These are phyloP conservation scores for Chironomus riparius DNA, from an alignment of 2,888 invertebrate genomes.

Conservation along the genomic window DNA sequence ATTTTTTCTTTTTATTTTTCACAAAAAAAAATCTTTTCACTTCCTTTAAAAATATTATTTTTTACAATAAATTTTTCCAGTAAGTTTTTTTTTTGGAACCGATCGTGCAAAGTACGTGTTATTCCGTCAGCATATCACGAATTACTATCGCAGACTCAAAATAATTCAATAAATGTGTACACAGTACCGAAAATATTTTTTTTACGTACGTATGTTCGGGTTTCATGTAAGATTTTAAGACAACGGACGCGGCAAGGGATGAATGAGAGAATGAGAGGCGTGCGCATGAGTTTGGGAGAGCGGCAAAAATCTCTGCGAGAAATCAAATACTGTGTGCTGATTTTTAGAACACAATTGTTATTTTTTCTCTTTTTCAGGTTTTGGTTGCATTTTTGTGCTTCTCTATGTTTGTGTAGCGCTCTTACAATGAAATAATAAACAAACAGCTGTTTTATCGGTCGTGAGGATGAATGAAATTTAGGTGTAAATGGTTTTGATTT, in stretches of 20 bases:
- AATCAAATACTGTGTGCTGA: too few species aligned
- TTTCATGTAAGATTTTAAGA: not conserved
- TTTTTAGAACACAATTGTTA: too few species aligned
- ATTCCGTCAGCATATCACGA: slow-evolving; percentile 17
- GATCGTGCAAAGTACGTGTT: slow-evolving; percentile 5
- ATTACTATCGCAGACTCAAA: slow-evolving; percentile 24
- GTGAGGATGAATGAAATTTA: too few species aligned
- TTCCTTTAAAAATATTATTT: not conserved
- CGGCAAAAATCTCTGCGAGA: too few species aligned
- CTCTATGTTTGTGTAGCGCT: too few species aligned
- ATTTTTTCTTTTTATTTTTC: not conserved
- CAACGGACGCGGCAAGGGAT: not conserved
- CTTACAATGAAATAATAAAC: too few species aligned
- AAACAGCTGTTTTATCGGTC: too few species aligned
- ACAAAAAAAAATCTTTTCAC: not conserved
- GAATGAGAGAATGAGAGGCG: not conserved
- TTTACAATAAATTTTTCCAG: not conserved
- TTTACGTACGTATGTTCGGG: not conserved
- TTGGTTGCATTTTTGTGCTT: too few species aligned
- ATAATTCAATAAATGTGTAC: slow-evolving; percentile 9
- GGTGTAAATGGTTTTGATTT: too few species aligned
- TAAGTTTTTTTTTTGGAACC: not conserved
- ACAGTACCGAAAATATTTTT: not conserved
- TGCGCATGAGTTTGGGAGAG: not conserved
- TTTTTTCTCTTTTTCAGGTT: too few species aligned